Conservation (phyloP, 2,113 vertebrate species). For the Hyla sarda region DNA sequence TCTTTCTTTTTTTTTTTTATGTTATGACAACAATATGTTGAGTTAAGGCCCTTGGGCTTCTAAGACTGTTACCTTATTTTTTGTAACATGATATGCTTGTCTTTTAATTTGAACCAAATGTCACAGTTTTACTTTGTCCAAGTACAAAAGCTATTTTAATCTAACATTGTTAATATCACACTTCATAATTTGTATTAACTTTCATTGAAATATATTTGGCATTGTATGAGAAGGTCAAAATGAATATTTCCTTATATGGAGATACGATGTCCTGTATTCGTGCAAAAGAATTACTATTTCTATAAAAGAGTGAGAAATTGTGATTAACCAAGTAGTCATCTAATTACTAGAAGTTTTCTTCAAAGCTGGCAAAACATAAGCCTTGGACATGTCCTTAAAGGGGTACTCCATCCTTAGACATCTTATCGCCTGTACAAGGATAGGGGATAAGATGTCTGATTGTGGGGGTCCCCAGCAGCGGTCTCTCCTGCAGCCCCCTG, state of each 20-base stretch:
- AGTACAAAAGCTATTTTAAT: slow-evolving; percentile 26
- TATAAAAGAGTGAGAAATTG: neutral
- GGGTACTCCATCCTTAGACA: too few relatives aligned
- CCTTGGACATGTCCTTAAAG: neutral
- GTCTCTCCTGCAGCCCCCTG: too few relatives aligned
- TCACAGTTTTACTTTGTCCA: slow-evolving; percentile 10
- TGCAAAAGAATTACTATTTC: neutral
- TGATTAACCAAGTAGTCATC: neutral
- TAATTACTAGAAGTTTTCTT: neutral
- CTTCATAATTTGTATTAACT: slow-evolving; percentile 28
- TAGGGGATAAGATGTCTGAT: too few relatives aligned
- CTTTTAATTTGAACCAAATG: slow-evolving; percentile 31
- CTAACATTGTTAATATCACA: slow-evolving; percentile 34
- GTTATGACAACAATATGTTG: neutral
- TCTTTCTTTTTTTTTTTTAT: slow-evolving; percentile 5
- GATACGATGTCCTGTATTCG: slow-evolving; percentile 14
- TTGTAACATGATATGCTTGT: slow-evolving; percentile 15
- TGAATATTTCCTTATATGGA: slow-evolving; percentile 29
- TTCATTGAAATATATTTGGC: slow-evolving; percentile 18
- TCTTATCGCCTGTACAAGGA: too few relatives aligned
- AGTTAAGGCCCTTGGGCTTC: neutral
- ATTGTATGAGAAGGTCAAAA: slow-evolving; percentile 6
- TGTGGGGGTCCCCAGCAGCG: too few relatives aligned
- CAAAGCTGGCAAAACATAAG: neutral
- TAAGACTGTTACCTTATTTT: slow-evolving; percentile 29